Base-by-base conservation (phyloP, 2,113 vertebrate species). In the Lutjanus erythropterus region DNA sequence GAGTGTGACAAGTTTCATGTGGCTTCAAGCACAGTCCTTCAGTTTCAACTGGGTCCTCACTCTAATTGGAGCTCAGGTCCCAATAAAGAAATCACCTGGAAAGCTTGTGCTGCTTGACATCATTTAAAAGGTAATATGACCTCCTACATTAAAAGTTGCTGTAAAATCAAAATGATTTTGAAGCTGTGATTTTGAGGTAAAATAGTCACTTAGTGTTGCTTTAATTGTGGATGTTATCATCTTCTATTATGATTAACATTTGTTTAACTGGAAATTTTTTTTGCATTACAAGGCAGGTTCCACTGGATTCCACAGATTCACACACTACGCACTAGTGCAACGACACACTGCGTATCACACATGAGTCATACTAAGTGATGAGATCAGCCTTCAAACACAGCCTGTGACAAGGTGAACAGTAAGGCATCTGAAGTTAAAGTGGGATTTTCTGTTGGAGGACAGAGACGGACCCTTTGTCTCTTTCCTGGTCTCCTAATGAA, bases 401-500 rank as follows among this genome's bases (percentile, higher is more conserved):
- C 25, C 42, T 23, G 15, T 25, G 65, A 85, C 75, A 87, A 80
- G 77, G 85, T 84, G 75, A 89, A 82, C 62, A 60, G 49, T 66
- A 71, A 80, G 72, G 53, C 69, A 41, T 80, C 52, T 50, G 71
- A 81, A 83, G 68, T 84, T 73, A 70, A 67, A 77, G 74, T 35
- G 56, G 59, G 65, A 56, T 81, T 88, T 87, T 93, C 84, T 79
- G 66, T 71, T 80, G 79, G 90, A 92, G 87, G 83, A 90, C 93
- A 88, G 71, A 80, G 60, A 71, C 56, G 9, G 71, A 88, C 83
- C 88, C 84, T 86, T 89, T 85, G 82, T 87, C 86, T 92, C 83
- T 88, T 82, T 67, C 84, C 83, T 82, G 65, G 66, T 86, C 75
- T 90, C 65, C 75, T 95, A 95, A 95, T 95, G 90, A 95, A 96